Evolutionary conservation across 2,113 vertebrate species (phyloP).

Genomic region (Acanthochromis polyacanthus): DNA sequence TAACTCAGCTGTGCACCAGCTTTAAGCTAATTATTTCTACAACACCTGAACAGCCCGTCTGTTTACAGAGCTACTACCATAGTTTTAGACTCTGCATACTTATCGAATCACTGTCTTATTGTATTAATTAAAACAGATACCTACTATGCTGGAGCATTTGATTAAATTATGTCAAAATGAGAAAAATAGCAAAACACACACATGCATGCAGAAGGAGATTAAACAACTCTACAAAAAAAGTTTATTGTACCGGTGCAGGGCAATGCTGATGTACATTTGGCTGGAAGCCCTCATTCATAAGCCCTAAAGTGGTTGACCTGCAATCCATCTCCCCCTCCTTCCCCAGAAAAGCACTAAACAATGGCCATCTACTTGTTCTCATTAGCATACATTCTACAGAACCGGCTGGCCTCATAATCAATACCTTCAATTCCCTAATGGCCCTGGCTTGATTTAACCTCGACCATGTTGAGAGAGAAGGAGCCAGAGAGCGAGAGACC

Average conservation of each 20-base stretch:
- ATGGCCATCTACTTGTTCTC: constrained; percentile 57
- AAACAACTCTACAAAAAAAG: constrained; percentile 5
- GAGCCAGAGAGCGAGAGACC: constrained; percentile 14
- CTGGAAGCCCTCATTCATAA: constrained; percentile 20
- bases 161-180: neutral
- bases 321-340: constrained; percentile 49
- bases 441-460: constrained; percentile 33
- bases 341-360: constrained; percentile 56
- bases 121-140: too few relatives aligned
- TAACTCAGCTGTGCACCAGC: too few relatives aligned
- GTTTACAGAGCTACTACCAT: too few relatives aligned
- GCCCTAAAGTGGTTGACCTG: constrained; percentile 26
- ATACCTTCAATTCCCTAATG: constrained; percentile 80
- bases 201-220: neutral
- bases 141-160: neutral
- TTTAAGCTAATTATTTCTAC: too few relatives aligned
- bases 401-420: constrained; percentile 64
- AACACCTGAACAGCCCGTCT: too few relatives aligned
- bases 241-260: constrained; percentile 21
- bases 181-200: neutral
- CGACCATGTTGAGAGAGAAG: constrained; percentile 23
- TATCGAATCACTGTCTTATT: too few relatives aligned
- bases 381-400: constrained; percentile 73
- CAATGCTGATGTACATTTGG: constrained; percentile 18
- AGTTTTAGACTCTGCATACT: too few relatives aligned